Percentiles rank a stretch among this genome's conserved stretches.
These are phyloP conservation scores for Ctenicera cuprea DNA, from an alignment of 2,888 invertebrate species.

Conservation along the genomic window DNA sequence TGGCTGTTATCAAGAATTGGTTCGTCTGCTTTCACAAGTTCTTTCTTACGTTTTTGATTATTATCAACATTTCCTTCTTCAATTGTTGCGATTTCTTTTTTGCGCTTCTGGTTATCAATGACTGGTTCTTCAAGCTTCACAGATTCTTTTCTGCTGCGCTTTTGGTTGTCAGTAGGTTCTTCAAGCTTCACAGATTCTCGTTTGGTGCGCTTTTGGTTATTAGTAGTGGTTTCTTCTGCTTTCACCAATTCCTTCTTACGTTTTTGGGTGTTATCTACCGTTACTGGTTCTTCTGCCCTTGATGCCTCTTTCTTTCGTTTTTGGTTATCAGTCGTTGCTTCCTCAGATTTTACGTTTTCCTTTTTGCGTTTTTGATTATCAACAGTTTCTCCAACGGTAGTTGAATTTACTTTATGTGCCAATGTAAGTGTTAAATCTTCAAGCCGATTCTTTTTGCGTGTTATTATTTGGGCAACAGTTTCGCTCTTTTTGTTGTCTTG, in stretches of 20 bases:
- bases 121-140: conserved; percentile 62
- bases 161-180: conserved; percentile 10
- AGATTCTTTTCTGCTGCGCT: conserved; percentile 36
- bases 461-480: conserved; percentile 72
- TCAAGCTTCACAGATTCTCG: conserved; percentile 69
- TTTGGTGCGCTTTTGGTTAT: conserved; percentile 73
- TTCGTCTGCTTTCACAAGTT: conserved; percentile 28
- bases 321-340: conserved; percentile 73
- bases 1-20: conserved; percentile 8
- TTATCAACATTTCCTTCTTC: conserved; percentile 3
- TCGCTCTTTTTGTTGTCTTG: conserved; percentile 65
- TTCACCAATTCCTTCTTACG: conserved; percentile 5
- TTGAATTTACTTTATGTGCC: conserved; percentile 76
- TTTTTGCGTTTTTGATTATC: conserved; percentile 40
- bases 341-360: conserved; percentile 32
- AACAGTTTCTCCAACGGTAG: neutral
- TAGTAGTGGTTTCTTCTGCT: too few species aligned
- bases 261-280: conserved; percentile 68
- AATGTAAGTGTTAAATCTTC: conserved; percentile 78
- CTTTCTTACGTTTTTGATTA: conserved; percentile 31
- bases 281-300: conserved; percentile 62
- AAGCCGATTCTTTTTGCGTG: conserved; percentile 78
- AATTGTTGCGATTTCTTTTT: conserved; percentile 2
- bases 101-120: conserved; percentile 32
- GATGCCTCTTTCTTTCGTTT: conserved; percentile 73